Percentiles rank a stretch among this genome's conserved stretches.
These are phyloP conservation scores for Ctena decussata DNA, from an alignment of 2,888 invertebrate species.

Conservation along the genomic window DNA sequence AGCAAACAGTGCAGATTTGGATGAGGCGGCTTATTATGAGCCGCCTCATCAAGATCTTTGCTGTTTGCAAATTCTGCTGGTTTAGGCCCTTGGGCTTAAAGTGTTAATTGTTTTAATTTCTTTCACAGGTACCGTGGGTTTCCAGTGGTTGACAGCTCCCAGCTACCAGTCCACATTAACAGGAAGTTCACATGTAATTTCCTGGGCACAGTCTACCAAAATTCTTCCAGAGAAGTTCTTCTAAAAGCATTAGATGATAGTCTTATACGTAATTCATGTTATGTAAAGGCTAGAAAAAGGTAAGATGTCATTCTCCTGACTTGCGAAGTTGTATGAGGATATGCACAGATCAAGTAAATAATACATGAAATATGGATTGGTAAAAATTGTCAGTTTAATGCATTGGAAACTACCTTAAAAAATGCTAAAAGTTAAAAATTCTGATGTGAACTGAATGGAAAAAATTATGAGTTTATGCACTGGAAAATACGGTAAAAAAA, in stretches of 20 bases:
- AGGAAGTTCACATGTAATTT: constrained; percentile 88
- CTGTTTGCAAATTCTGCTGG: too few species aligned
- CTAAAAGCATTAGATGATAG: constrained; percentile 79
- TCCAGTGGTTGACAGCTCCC: constrained; percentile 85
- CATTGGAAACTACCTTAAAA: neutral
- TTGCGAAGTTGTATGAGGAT: neutral
- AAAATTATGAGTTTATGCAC: too few species aligned
- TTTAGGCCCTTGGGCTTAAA: too few species aligned
- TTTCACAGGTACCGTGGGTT: constrained; percentile 87
- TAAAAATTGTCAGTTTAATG: neutral
- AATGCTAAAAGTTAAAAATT: too few species aligned
- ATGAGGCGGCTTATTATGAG: too few species aligned
- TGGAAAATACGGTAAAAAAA: too few species aligned
- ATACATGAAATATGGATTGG: neutral
- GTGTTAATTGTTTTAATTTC: too few species aligned
- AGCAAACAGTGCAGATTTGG: too few species aligned
- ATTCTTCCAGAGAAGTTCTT: constrained; percentile 87
- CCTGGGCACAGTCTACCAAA: constrained; percentile 88
- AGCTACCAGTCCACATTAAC: constrained; percentile 82
- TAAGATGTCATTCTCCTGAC: constrained; percentile 71
- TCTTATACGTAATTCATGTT: constrained; percentile 73
- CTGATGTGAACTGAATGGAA: too few species aligned
- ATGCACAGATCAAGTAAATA: neutral
- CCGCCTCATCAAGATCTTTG: too few species aligned
- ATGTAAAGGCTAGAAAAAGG: constrained; percentile 79